Evolutionary conservation across 2,888 invertebrate genomes (phyloP), one percentile per base, ranked within the genome.

Genomic region (Pseudeuparius sepicola): DNA sequence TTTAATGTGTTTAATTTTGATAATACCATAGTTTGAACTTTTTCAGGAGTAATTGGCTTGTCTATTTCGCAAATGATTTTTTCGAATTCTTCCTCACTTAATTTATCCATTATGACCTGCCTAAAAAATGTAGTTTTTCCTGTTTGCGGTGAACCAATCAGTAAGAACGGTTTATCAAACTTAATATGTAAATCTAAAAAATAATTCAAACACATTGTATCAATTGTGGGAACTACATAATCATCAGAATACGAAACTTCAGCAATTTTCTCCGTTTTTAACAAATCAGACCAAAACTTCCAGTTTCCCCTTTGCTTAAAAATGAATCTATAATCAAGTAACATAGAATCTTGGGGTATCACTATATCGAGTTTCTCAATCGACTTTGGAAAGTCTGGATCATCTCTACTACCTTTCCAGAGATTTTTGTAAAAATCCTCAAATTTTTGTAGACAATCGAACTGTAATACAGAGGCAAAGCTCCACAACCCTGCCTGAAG

Each of bases 401-500:
- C 52, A 9, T 58, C 54, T 37, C 58, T 56, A 10, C 51, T 47
- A 10, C 61, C 62, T 35, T 40, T 55, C 59, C 59, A 64, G n/a
- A 64, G 39, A 4, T 53, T 46, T 20, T 51, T 41, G 39, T 56
- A 63, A 41, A 62, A 65, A 14, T 53, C 51, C 36, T 67, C 62
- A 29, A 67, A 62, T 36, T 52, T 50, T 2, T 32, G 23, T 15
- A 51, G 52, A 1, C 67, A 65, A 29, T 66, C 60, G 1, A 50
- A 51, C 45, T 70, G 64, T 14, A 71, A 52, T 5, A 60, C 56
- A 1, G 86, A 87, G 1, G 78, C 89, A 15, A 88, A 63, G 1
- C 86, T 84, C 88, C 90, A 89, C 2, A 79, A 68, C 18, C 83
- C 60, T 39, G 74, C 54, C 42, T 57, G 68, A 25, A 73, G 51